A percentile compares a stretch with the other conserved stretches of the same genome.
Evolutionary conservation across 2,797 vertebrate genomes (phyloP).

Genomic region (Pogoniulus pusillus): DNA sequence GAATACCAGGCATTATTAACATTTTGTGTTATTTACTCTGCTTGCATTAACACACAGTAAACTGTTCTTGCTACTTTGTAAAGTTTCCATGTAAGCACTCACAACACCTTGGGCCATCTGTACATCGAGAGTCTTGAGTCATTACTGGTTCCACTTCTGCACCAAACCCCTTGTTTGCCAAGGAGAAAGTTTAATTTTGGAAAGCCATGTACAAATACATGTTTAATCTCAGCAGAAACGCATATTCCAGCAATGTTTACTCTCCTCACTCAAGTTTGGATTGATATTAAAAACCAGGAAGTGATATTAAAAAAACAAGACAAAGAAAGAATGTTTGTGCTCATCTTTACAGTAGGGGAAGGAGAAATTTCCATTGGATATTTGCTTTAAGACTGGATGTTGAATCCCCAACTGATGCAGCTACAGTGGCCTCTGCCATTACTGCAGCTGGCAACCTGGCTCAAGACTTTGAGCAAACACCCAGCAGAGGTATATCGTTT

Average conservation of each 20-base stretch:
- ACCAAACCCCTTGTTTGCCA: not conserved
- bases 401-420: not conserved
- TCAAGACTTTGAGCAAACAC: not conserved
- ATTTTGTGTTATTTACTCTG: not conserved
- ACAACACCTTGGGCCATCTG: not conserved
- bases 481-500: not conserved
- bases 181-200: constrained; percentile 4
- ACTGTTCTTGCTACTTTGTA: not conserved
- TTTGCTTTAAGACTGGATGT: not conserved
- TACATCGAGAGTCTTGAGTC: not conserved
- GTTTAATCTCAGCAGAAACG: not conserved
- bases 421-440: not conserved
- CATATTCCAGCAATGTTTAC: not conserved
- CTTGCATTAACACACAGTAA: not conserved
- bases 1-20: not conserved
- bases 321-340: not conserved
- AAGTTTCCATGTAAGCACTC: not conserved
- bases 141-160: not conserved
- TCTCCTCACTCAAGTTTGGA: not conserved
- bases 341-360: not conserved
- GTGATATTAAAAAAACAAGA: not conserved
- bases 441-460: not conserved
- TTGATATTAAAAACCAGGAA: not conserved
- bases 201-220: not conserved
- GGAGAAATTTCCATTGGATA: not conserved